These are phyloP conservation scores for Nasonia oneida DNA, from an alignment of 2,888 invertebrate genomes.

Conservation along the genomic window DNA sequence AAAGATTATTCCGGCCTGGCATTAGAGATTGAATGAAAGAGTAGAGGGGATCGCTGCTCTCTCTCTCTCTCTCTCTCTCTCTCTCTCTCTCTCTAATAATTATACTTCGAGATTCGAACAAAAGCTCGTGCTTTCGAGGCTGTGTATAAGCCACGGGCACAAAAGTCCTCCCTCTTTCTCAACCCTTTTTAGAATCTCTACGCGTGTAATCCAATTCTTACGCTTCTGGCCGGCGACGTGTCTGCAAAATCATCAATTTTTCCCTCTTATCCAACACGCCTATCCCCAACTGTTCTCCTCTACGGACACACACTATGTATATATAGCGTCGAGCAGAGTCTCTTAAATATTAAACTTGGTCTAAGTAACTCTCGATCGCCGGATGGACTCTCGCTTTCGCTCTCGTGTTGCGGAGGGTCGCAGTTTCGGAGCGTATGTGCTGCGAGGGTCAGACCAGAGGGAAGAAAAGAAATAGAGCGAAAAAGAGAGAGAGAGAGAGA, in stretches of 20 bases:
- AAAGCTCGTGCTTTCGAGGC: background rate
- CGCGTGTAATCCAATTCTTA: slow-evolving; percentile 22
- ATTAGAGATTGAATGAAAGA: background rate
- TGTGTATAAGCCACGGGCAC: too few relatives aligned
- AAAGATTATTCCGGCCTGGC: background rate
- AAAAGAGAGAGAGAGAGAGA: too few relatives aligned
- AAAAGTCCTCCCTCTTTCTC: too few relatives aligned
- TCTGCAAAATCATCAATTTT: slow-evolving; percentile 11
- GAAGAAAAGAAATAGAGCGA: background rate
- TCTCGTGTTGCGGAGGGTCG: background rate
- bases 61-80: background rate
- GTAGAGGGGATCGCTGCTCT: background rate
- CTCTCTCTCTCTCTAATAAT: background rate
- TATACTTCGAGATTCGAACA: slow-evolving; percentile 1
- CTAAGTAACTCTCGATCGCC: slow-evolving; percentile 51
- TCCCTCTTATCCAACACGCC: background rate
- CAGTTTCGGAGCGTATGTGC: background rate
- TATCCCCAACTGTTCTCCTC: background rate
- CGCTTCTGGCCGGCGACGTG: background rate
- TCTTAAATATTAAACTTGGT: slow-evolving; percentile 51
- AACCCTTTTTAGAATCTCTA: too few relatives aligned
- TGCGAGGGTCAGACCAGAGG: background rate
- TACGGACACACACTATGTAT: background rate
- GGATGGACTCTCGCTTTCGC: slow-evolving; percentile 33
- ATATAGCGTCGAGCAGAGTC: background rate